These are phyloP conservation scores for Bovichtus variegatus DNA, from an alignment of 2,797 vertebrate genomes.

Conservation along the genomic window DNA sequence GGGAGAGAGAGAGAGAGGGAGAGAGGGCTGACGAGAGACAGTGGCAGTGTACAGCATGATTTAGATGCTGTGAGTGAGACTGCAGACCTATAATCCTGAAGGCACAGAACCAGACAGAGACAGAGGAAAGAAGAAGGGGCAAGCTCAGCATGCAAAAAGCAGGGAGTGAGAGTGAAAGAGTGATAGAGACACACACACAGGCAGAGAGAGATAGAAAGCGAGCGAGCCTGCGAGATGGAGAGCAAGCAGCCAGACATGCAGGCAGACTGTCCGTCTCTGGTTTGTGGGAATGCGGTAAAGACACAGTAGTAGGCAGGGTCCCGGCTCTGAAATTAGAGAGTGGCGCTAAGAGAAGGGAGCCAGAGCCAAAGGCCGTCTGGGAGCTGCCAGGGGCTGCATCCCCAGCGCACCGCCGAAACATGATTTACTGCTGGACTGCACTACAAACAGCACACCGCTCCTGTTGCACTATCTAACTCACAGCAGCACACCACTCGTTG, in stretches of 20 bases:
- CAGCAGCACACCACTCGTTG: conserved; percentile 45
- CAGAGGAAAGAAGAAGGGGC: conserved; percentile 57
- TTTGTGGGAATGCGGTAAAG: conserved; percentile 83
- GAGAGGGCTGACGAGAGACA: conserved; percentile 64
- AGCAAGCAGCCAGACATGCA: conserved; percentile 77
- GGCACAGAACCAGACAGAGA: conserved; percentile 64
- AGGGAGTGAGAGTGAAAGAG: conserved; percentile 48
- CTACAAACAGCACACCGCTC: conserved; percentile 63
- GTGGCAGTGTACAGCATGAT: conserved; percentile 74
- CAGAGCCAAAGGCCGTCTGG: conserved; percentile 79
- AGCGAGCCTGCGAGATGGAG: conserved; percentile 57
- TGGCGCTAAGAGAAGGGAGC: conserved; percentile 80
- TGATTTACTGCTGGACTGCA: conserved; percentile 74
- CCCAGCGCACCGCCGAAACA: conserved; percentile 71
- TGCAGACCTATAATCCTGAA: conserved; percentile 75
- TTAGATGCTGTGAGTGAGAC: conserved; percentile 78
- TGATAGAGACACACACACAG: conserved; percentile 54
- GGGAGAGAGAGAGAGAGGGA: conserved; percentile 33
- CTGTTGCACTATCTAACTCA: conserved; percentile 55
- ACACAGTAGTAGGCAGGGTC: conserved; percentile 82
- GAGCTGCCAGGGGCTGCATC: conserved; percentile 81
- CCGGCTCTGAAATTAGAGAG: conserved; percentile 84
- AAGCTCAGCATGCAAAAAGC: conserved; percentile 50
- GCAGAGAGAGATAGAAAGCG: conserved; percentile 47
- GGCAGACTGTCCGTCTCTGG: conserved; percentile 84